Evolutionary conservation across 1,140 invertebrate genomes (phyloP).

Genomic region (Zaprionus nigranus): DNA sequence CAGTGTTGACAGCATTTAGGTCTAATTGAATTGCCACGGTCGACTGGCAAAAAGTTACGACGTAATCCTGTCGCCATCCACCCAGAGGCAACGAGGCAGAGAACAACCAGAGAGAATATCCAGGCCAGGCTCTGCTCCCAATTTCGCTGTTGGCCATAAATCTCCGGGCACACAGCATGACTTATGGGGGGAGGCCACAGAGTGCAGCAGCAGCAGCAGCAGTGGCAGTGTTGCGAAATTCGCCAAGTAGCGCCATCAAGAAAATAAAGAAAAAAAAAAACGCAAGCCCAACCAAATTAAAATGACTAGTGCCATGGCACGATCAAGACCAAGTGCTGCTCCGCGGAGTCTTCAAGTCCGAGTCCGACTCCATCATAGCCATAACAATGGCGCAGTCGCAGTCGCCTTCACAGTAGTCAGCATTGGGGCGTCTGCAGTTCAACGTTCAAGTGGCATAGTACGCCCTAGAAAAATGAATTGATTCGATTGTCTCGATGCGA

Average conservation of each 20-base stretch:
- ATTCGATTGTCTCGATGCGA: slow-evolving; percentile 77
- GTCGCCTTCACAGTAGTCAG: slow-evolving; percentile 77
- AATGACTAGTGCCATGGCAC: slow-evolving; percentile 78
- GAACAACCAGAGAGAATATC: neutral
- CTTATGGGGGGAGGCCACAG: slow-evolving; percentile 52
- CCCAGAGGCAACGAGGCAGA: neutral
- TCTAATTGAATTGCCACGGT: slow-evolving; percentile 76
- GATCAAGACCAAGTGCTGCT: slow-evolving; percentile 70
- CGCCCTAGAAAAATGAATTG: slow-evolving; percentile 84
- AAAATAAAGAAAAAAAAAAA: slow-evolving; percentile 26
- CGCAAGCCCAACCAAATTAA: slow-evolving; percentile 75
- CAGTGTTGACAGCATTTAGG: slow-evolving; percentile 77
- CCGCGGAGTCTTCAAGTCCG: slow-evolving; percentile 6
- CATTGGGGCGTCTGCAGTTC: slow-evolving; percentile 84
- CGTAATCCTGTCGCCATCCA: slow-evolving; percentile 47
- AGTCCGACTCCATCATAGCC: slow-evolving; percentile 28
- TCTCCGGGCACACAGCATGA: slow-evolving; percentile 60
- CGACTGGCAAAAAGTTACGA: slow-evolving; percentile 37
- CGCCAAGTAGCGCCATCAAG: slow-evolving; percentile 50
- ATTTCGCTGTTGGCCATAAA: slow-evolving; percentile 68
- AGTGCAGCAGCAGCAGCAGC: neutral
- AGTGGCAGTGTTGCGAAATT: slow-evolving; percentile 62
- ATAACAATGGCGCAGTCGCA: slow-evolving; percentile 59
- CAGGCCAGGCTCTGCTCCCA: slow-evolving; percentile 58
- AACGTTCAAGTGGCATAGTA: slow-evolving; percentile 84